Base-by-base conservation (phyloP, 2,888 invertebrate species). In the Cantharis flavilabris region DNA sequence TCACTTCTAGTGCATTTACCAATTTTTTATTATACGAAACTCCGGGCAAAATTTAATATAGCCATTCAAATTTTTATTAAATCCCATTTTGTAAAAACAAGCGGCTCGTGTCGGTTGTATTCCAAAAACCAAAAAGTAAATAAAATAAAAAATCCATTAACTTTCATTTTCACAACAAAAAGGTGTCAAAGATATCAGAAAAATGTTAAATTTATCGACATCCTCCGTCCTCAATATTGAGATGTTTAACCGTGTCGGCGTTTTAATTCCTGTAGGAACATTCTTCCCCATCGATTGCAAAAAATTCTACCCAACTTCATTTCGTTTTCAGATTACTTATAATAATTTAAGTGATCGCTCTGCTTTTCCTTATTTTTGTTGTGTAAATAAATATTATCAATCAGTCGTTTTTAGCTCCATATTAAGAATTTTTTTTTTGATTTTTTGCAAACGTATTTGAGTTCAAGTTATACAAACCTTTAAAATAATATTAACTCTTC, bases 261-360 rank as follows among this genome's bases (percentile, higher is more conserved):
- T 77, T 77, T 77, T 77, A 77, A 77, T 73, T 33, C 70, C 70
- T 72, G 33, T 33, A 20, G n/a, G 49, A 49, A 49, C n/a, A 72
- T 64, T 67, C n/a, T 67, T 28, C 14, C 28, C 14, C 67, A 73
- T 49, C 72, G 64, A 30, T 33, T 67, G 33, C 64, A 65, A 18
- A 20, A 65, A 65, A 65, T 65, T 65, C 65, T 20, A 65, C 23
- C 20, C 65, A 65, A 18, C 5, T 20, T 18, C 23, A 18, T 23
- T 20, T 18, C 65, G 4, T 20, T 14, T 16, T 9, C 3, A 9
- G 11, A 49, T 49, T n/a, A n/a, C n/a, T n/a, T n/a, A 49, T 49
- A 49, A 49, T 49, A 49, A n/a, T 49, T 49, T n/a, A 49, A 49
- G 49, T n/a, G 49, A 13, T 49, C 49, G n/a, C 7, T 49, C 7